These are phyloP conservation scores for Sorex maritimensis DNA, from an alignment of 2,797 vertebrate species.

Conservation along the genomic window DNA sequence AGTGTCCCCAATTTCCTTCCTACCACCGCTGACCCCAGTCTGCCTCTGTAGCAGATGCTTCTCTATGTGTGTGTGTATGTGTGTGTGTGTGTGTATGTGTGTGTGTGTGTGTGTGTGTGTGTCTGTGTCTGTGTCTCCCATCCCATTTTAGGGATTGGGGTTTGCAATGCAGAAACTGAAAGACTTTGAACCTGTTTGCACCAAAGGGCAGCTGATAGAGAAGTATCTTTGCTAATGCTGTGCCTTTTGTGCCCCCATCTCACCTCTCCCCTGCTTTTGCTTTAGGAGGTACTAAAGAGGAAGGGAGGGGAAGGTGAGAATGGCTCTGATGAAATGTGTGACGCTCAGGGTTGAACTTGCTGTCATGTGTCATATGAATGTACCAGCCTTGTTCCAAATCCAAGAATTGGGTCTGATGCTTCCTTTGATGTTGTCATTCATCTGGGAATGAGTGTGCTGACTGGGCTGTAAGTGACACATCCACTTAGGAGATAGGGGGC, in stretches of 20 bases:
- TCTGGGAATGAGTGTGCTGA: slow-evolving; percentile 8
- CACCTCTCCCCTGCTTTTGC: neutral
- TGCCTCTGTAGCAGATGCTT: too few species aligned
- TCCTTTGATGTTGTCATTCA: slow-evolving; percentile 57
- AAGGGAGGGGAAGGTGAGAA: neutral
- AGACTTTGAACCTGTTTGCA: too few species aligned
- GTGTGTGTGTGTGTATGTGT: too few species aligned
- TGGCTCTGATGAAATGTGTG: neutral
- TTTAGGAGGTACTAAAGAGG: neutral
- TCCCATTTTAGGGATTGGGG: too few species aligned
- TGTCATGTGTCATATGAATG: slow-evolving; percentile 3
- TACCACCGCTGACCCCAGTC: too few species aligned
- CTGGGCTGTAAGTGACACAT: slow-evolving; percentile 18
- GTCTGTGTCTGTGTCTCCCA: too few species aligned
- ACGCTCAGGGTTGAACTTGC: neutral
- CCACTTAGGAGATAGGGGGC: neutral
- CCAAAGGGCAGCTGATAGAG: neutral
- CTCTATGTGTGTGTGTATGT: too few species aligned
- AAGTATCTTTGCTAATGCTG: slow-evolving; percentile 30
- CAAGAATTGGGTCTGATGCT: neutral
- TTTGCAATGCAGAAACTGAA: too few species aligned
- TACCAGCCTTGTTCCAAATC: neutral
- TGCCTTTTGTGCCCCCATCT: neutral
- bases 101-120: too few species aligned
- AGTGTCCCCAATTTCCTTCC: too few species aligned